phyloP scores from a whole-genome alignment of 2,797 vertebrate genomes.

The Enteromius argenteus region DNA sequence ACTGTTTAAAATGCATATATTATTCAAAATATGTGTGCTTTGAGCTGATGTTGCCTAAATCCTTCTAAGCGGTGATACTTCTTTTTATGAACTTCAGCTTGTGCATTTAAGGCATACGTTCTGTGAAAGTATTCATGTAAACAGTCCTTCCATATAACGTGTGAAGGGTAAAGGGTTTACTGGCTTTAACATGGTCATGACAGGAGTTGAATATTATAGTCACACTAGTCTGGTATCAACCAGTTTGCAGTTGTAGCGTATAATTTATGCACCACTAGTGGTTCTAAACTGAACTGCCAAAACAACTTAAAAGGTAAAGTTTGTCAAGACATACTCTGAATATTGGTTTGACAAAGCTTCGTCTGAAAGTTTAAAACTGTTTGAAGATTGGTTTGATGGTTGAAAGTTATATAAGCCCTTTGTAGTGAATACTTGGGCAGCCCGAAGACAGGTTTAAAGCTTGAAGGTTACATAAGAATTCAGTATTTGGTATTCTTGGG shows the following conservation, averaged over 20 bases:
- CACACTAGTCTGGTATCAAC: neutral
- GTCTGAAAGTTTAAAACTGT: neutral
- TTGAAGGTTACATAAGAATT: constrained; percentile 7
- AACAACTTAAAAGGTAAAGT: constrained; percentile 1
- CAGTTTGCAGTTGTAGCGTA: neutral
- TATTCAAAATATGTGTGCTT: neutral
- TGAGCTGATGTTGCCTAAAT: neutral
- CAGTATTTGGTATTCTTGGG: neutral
- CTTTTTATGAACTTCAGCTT: neutral
- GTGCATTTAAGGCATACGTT: neutral
- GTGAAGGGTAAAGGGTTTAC: neutral
- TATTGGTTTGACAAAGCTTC: neutral
- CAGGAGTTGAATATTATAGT: neutral
- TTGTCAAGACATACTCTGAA: neutral
- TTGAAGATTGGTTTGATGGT: constrained; percentile 7
- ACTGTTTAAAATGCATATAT: neutral
- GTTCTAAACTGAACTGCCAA: neutral
- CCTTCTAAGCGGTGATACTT: neutral
- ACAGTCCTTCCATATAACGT: neutral
- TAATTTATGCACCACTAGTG: neutral
- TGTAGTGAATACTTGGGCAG: neutral
- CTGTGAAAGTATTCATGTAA: neutral
- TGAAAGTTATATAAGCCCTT: neutral
- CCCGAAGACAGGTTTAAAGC: constrained; percentile 1
- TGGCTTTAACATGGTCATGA: neutral